phyloP scores from a whole-genome alignment of 1,140 invertebrate genomes.

The Planococcus citri region DNA sequence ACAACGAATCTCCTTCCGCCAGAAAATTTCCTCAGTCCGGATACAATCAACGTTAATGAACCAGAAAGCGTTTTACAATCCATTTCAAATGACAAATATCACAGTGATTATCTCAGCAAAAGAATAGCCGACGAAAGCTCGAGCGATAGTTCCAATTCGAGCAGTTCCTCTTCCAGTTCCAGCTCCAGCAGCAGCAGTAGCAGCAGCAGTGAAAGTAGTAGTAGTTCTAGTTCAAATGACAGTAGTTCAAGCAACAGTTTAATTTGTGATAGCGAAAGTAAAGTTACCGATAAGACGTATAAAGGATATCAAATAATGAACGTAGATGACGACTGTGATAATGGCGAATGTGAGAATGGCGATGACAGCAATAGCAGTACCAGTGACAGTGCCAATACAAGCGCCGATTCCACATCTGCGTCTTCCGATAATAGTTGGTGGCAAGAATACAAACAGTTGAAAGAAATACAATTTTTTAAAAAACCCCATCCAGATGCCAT shows the following conservation, averaged over 20 bases:
- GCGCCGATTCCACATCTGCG: not conserved
- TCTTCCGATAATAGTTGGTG: slow-evolving; percentile 11
- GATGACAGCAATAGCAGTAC: not conserved
- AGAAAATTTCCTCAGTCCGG: not conserved
- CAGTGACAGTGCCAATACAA: not conserved
- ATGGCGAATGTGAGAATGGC: not conserved
- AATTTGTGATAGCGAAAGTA: not conserved
- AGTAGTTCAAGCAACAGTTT: not conserved
- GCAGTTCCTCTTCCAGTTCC: no score
- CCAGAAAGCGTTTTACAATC: not conserved
- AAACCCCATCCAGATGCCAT: not conserved
- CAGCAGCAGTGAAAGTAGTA: slow-evolving; percentile 13
- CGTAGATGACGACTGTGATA: slow-evolving; percentile 1
- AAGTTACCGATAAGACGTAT: not conserved
- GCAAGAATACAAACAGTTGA: not conserved
- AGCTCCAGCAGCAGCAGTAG: not conserved
- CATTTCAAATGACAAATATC: not conserved
- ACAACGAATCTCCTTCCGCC: not conserved
- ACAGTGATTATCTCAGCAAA: not conserved
- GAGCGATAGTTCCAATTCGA: not conserved
- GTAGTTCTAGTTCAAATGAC: not conserved
- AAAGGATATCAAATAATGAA: slow-evolving; percentile 1
- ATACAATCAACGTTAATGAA: not conserved
- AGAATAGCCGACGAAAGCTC: not conserved
- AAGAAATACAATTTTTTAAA: slow-evolving; percentile 5